Conservation (phyloP, 2,113 vertebrate genomes). For the Thymallus thymallus region DNA sequence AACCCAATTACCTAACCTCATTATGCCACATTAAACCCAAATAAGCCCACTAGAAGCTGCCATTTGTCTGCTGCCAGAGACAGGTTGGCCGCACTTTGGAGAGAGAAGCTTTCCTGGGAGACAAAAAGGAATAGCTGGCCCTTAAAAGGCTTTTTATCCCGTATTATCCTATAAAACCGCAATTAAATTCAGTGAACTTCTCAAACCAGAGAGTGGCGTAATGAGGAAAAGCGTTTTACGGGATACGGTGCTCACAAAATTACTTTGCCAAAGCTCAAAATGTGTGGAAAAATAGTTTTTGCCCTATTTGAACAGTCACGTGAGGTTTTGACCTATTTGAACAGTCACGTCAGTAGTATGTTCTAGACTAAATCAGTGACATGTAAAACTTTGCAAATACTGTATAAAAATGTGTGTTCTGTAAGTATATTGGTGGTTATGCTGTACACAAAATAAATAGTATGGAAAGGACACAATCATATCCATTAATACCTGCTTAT, state of each 20-base stretch:
- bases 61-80: conserved; percentile 69
- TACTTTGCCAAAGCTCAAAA: conserved; percentile 34
- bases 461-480: background rate
- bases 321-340: conserved; percentile 37
- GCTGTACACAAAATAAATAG: background rate
- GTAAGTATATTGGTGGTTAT: background rate
- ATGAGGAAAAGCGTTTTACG: conserved; percentile 59
- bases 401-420: background rate
- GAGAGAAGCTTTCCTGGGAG: conserved; percentile 38
- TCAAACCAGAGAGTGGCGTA: conserved; percentile 62
- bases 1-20: conserved; percentile 77
- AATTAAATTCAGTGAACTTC: conserved; percentile 78
- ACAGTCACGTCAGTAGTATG: conserved; percentile 19
- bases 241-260: conserved; percentile 47
- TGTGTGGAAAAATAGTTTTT: conserved; percentile 42
- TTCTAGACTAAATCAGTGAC: background rate
- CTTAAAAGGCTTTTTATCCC: conserved; percentile 65
- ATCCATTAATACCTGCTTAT: background rate
- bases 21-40: conserved; percentile 80
- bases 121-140: conserved; percentile 59
- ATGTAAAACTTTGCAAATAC: background rate
- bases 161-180: conserved; percentile 75
- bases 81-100: conserved; percentile 63
- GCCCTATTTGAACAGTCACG: conserved; percentile 19
- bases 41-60: conserved; percentile 70